phyloP scores from a whole-genome alignment of 1,140 invertebrate genomes.

The Anthonomus grandis region DNA sequence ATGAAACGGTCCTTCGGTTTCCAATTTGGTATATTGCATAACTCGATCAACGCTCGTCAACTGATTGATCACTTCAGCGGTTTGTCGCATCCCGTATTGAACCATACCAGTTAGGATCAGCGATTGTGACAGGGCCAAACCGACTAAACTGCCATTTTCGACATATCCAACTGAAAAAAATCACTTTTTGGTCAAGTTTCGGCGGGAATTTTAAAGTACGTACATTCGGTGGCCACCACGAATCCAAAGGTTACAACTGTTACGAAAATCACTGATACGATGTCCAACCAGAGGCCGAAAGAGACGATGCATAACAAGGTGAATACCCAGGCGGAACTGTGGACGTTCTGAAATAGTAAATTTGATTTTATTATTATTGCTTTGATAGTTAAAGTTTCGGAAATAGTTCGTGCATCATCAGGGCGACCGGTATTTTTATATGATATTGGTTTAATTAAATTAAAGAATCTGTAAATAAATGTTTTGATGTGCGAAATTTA shows the following conservation, averaged over 20 bases:
- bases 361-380: not conserved
- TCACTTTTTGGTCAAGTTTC: not conserved
- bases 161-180: conserved; percentile 13
- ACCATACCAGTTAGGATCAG: conserved; percentile 80
- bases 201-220: conserved; percentile 8
- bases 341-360: conserved; percentile 27
- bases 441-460: too few species aligned
- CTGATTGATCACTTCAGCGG: conserved; percentile 77
- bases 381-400: too few species aligned
- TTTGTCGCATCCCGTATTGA: conserved; percentile 79
- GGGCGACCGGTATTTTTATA: too few species aligned
- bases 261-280: conserved; percentile 67
- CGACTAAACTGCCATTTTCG: conserved; percentile 60
- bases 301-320: conserved; percentile 70
- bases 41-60: conserved; percentile 82
- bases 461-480: too few species aligned
- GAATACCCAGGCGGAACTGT: conserved; percentile 57
- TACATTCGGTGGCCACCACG: conserved; percentile 51
- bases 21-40: conserved; percentile 68
- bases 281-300: conserved; percentile 78
- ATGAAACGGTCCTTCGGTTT: conserved; percentile 54
- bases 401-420: too few species aligned
- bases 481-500: too few species aligned
- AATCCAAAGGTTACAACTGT: conserved; percentile 70
- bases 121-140: conserved; percentile 79